Conservation (phyloP, 92 coral and sea anemone species). For the Muricea muricata region DNA sequence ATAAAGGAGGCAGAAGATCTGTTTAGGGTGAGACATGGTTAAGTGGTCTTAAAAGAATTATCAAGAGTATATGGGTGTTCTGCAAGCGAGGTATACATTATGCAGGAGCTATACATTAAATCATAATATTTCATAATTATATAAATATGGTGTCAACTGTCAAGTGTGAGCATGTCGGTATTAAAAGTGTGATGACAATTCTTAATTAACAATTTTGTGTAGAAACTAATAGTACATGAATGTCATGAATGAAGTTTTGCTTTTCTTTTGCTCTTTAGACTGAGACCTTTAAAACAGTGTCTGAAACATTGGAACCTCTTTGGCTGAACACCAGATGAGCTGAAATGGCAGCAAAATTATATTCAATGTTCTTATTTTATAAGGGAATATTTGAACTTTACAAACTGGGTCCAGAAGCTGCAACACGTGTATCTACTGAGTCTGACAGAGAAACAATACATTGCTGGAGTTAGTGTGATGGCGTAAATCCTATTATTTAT, state of each 20-base stretch:
- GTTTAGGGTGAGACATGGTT: too few relatives aligned
- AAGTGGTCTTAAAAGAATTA: neutral
- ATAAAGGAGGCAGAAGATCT: too few relatives aligned
- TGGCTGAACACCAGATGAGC: neutral
- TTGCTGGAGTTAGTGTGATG: neutral
- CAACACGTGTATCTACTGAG: neutral
- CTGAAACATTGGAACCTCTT: neutral
- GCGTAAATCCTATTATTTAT: neutral
- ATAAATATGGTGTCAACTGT: too few relatives aligned
- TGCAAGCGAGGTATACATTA: neutral
- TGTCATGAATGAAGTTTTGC: too few relatives aligned
- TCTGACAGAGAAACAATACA: neutral
- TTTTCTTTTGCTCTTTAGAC: neutral
- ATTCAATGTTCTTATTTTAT: neutral
- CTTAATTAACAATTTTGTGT: too few relatives aligned
- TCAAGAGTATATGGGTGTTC: neutral
- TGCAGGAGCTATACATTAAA: too few relatives aligned
- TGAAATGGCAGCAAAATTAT: constrained; percentile 16
- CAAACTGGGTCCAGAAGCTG: neutral
- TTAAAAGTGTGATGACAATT: too few relatives aligned
- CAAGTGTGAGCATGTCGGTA: too few relatives aligned
- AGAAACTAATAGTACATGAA: too few relatives aligned
- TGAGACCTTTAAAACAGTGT: neutral
- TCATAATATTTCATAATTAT: too few relatives aligned
- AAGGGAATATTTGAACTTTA: neutral